Base-by-base conservation (phyloP, 1,140 invertebrate species). In the Drosophila kanapiae region DNA sequence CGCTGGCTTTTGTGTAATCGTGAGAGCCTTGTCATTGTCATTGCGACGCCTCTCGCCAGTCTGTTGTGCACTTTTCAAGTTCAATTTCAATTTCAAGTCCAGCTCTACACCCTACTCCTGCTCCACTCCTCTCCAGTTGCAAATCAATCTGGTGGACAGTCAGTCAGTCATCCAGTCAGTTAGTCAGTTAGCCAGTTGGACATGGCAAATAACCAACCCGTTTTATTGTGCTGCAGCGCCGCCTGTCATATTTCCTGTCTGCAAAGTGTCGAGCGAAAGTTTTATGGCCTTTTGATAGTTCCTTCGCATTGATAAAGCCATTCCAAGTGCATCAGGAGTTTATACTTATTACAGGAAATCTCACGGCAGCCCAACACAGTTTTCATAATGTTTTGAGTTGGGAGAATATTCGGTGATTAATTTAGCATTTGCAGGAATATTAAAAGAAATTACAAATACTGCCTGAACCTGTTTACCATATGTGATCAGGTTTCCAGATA, bases 51-150 rank as follows among this genome's bases (percentile, higher is more conserved):
- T 58, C 33, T 58, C 33, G 67, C 18, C 67, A 77, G 65, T 80
- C 70, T 82, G 79, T 57, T 43, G 59, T 75, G 85, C 84, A 90
- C 85, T 75, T 88, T 88, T 88, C 85, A 88, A 88, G 85, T 88
- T 88, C 85, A 90, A 90, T 88, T 88, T 74, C 78, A 88, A 85
- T 78, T 88, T 74, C 78, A 88, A 85, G 72, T 69, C 77, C 57
- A 49, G 37, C 58, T 45, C 59, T 40, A 11, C 51, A 14, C 56
- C 45, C 33, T 2, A 18, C 51, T 48, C 8, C 9, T 23, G 33
- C 51, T 53, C 16, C n/a, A 10, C 47, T 14, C 42, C 38, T 56
- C 40, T 56, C 40, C 62, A 62, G 42, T 64, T 80, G 78, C 85
- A 75, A 84, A 83, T 87, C 76, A 80, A 79, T 74, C 76, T 43